Evolutionary conservation across 2,113 vertebrate genomes (phyloP), one percentile per base, ranked within the genome.

Genomic region (Alouatta palliata): DNA sequence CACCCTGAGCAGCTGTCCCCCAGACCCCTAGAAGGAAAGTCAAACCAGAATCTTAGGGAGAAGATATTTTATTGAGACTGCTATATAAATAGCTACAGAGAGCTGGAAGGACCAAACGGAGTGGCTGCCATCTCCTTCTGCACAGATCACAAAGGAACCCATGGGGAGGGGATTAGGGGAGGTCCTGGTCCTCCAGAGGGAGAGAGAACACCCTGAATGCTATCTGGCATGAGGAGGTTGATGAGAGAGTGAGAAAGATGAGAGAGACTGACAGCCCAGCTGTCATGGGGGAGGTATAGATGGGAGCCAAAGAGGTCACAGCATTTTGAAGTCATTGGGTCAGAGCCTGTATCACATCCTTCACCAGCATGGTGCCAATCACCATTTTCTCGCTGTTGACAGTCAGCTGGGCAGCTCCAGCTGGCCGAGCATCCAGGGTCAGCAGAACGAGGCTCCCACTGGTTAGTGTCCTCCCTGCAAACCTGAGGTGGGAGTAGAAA

Each of bases 351-450:
- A 99, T 96, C 93, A 99, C 99, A 70, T 99, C 99, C 97, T 99
- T 99, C 97, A 99, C 99, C 98, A 99, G 98, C 99, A 99, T 99
- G 16, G 99, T 99, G 90, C 99, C 99, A 0, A 99, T 99, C 97
- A 99, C 98, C 99, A 99, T 99, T 97, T 99, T 99, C 98, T 99
- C 99, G 0, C 99, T 99, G 99, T 99, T 99, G 97, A 99, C 98
- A 0, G 98, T 99, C 96, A 99, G 98, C 98, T 99, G 99, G 54
- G 99, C 99, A 0, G 77, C 85, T 0, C 98, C 97, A 0, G 98
- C 98, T 40, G 99, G 98, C 96, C 97, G 98, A 85, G 96, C 98
- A 6, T 99, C 99, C 98, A 99, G 98, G 16, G 99, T 99, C 95
- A 99, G 99, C 93, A 99, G 98, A 96, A 99, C 99, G 84, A 99